Percentiles rank a stretch among this genome's conserved stretches.
Evolutionary conservation across 2,888 invertebrate genomes (phyloP).

Genomic region (Elmis aenea): DNA sequence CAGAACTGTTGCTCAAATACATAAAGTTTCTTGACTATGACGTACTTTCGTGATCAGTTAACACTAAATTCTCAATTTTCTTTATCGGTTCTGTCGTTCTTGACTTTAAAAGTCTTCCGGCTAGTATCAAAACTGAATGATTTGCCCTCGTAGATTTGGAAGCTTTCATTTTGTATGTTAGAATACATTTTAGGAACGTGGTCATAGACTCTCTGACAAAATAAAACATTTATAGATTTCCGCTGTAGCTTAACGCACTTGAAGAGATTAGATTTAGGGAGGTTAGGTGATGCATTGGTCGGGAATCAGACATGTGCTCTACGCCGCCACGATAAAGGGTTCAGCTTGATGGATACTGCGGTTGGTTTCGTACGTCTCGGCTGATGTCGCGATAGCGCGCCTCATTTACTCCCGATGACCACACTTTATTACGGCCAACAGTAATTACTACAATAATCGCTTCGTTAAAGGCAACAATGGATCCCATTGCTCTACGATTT

Average conservation of each 20-base stretch:
- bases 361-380: conserved; percentile 23
- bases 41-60: too few species aligned
- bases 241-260: conserved; percentile 8
- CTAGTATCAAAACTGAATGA: too few species aligned
- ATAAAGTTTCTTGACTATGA: too few species aligned
- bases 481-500: conserved; percentile 12
- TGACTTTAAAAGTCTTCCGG: too few species aligned
- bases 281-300: conserved; percentile 13
- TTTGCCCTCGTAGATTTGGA: too few species aligned
- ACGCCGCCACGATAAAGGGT: conserved; percentile 14
- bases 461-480: conserved; percentile 31
- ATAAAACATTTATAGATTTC: conserved; percentile 17
- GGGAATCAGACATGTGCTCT: conserved; percentile 15
- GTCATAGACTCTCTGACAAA: conserved; percentile 8
- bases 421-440: conserved; percentile 41
- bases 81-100: too few species aligned
- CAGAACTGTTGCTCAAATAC: too few species aligned
- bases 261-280: conserved; percentile 21
- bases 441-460: conserved; percentile 45
- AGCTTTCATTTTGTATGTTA: too few species aligned
- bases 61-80: too few species aligned
- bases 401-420: conserved; percentile 44
- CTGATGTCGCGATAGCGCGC: conserved; percentile 39
- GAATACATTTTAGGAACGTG: too few species aligned
- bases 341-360: conserved; percentile 22